Evolutionary conservation across 2,888 invertebrate species (phyloP), one percentile per base, ranked within the genome.

Genomic region (Tetheella fluctuosa): DNA sequence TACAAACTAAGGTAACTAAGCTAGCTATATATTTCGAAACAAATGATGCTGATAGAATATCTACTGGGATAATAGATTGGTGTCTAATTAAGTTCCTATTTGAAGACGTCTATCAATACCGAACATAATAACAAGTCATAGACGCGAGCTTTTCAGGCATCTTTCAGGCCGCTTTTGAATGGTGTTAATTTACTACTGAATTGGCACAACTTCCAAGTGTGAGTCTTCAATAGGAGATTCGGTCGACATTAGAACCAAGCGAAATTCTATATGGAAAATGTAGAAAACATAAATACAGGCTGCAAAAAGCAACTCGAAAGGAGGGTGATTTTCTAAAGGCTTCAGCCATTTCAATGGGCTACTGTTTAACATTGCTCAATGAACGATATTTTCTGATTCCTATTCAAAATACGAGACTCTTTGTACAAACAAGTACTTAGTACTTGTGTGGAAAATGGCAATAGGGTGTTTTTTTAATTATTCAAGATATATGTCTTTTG

Each of bases 241-340:
- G 84, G 81, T 79, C 86, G 81, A 83, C 84, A 86, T 81, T 76
- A 79, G 75, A 84, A 78, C 76, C 80, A 55, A 37, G 74, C 77
- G 74, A 84, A 85, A 85, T 88, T 88, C 81, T 88, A 81, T 88
- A 90, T 90, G 90, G 90, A 88, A 90, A 91, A 89, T 88, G 87
- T 88, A 83, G 85, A 85, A 89, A 90, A 88, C 83, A 88, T 90
- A 88, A 90, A 91, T 85, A 85, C 81, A 80, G 81, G 79, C 81
- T 79, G 86, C 83, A 83, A 86, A 86, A 89, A 86, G 84, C 85
- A 81, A 83, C 82, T 84, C 84, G 77, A 88, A 88, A 85, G 80
- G 86, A 85, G 88, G 86, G 89, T 88, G 90, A 91, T 91, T 91
- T 91, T 91, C 80, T 90, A 90, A 90, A 91, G 91, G 87, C 85